These are phyloP conservation scores for Corythornis madagascariensis DNA, from an alignment of 2,113 vertebrate species.

Conservation along the genomic window DNA sequence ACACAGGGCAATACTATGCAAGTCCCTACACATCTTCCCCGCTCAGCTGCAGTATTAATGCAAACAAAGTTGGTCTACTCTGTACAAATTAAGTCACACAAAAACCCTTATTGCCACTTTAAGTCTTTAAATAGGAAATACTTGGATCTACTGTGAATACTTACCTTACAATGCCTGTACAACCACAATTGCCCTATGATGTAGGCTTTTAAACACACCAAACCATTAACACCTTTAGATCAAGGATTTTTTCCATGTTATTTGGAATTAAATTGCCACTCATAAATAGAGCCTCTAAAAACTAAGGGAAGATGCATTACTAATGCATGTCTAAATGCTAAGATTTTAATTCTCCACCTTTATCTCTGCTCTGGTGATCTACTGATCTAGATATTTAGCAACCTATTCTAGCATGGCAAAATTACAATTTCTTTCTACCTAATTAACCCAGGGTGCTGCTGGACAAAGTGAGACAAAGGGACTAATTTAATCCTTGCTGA, in stretches of 20 bases:
- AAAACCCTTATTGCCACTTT: neutral
- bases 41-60: neutral
- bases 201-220: neutral
- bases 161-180: neutral
- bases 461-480: neutral
- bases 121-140: neutral
- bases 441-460: neutral
- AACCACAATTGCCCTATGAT: neutral
- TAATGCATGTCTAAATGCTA: neutral
- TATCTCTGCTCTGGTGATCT: neutral
- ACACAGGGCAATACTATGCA: neutral
- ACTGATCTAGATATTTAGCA: neutral
- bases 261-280: neutral
- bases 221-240: neutral
- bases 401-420: neutral
- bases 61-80: neutral
- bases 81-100: neutral
- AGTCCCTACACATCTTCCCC: neutral
- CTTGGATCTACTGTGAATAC: neutral
- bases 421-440: neutral
- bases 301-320: neutral
- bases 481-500: neutral
- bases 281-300: neutral
- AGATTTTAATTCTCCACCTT: neutral
- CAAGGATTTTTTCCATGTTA: neutral